Evolutionary conservation across 2,797 vertebrate species (phyloP).

Genomic region (Hyperoplus lanceolatus): DNA sequence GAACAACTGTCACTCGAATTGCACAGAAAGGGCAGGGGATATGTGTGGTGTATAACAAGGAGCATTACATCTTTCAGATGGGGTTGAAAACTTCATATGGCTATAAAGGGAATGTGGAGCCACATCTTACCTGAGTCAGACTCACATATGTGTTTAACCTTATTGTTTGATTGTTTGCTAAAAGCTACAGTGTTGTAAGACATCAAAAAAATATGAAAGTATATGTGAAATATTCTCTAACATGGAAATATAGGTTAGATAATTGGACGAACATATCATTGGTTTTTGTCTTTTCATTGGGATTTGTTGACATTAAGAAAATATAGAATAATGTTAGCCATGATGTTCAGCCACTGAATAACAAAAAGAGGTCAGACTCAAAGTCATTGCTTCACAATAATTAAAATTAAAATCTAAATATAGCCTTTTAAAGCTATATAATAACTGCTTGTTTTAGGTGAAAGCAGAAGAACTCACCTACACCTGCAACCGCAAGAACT

Average conservation of each 20-base stretch:
- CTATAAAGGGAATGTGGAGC: conserved; percentile 41
- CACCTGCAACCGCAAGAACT: conserved; percentile 46
- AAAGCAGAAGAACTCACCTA: conserved; percentile 73
- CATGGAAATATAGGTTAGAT: too few species aligned
- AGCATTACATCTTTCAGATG: conserved; percentile 70
- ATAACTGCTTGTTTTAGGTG: background rate
- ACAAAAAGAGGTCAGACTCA: background rate
- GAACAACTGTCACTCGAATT: conserved; percentile 27
- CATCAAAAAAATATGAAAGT: too few species aligned
- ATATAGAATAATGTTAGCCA: background rate
- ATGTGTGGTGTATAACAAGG: conserved; percentile 63
- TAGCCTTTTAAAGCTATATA: too few species aligned
- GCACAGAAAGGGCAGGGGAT: conserved; percentile 54
- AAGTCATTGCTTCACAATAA: background rate
- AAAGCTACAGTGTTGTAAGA: too few species aligned
- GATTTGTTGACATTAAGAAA: background rate
- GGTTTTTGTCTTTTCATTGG: conserved; percentile 4
- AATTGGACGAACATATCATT: background rate
- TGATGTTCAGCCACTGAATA: background rate
- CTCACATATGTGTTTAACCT: conserved; percentile 17
- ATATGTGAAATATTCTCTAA: too few species aligned
- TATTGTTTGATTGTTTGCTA: background rate
- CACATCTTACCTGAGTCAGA: conserved; percentile 25
- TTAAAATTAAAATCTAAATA: background rate
- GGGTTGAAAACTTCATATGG: conserved; percentile 54